Conservation (phyloP, 2,797 vertebrate species). For the Gymnothorax javanicus region DNA sequence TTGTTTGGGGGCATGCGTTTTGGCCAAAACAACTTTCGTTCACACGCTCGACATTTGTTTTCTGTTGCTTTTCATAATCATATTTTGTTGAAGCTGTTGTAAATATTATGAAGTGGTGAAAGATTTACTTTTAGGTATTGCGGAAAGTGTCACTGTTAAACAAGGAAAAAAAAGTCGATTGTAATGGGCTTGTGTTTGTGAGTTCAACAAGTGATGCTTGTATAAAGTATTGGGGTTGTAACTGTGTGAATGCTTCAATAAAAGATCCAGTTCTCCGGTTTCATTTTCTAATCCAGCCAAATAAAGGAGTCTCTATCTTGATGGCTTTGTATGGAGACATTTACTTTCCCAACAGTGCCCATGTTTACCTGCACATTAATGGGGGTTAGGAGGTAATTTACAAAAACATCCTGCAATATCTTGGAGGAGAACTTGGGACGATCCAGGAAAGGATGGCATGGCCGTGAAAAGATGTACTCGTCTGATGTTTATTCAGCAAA, state of each 20-base stretch:
- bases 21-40: constrained; percentile 1
- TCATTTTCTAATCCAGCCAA: constrained; percentile 64
- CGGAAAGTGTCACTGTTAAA: constrained; percentile 57
- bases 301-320: constrained; percentile 67
- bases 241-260: constrained; percentile 66
- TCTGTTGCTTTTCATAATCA: constrained; percentile 47
- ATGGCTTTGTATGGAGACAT: constrained; percentile 36
- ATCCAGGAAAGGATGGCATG: constrained; percentile 6
- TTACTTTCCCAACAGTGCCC: constrained; percentile 25
- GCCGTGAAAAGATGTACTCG: not conserved
- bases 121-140: constrained; percentile 43
- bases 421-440: not conserved
- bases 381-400: not conserved
- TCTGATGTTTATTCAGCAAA: not conserved
- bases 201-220: constrained; percentile 57
- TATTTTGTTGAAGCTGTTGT: constrained; percentile 39
- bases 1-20: not conserved
- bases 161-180: constrained; percentile 50
- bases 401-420: not conserved
- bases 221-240: constrained; percentile 58
- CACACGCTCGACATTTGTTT: constrained; percentile 46
- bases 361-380: not conserved
- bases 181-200: constrained; percentile 58
- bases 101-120: constrained; percentile 43
- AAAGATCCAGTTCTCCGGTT: constrained; percentile 59